Evolutionary conservation across 2,797 vertebrate species (phyloP).

Genomic region (Labroides dimidiatus): DNA sequence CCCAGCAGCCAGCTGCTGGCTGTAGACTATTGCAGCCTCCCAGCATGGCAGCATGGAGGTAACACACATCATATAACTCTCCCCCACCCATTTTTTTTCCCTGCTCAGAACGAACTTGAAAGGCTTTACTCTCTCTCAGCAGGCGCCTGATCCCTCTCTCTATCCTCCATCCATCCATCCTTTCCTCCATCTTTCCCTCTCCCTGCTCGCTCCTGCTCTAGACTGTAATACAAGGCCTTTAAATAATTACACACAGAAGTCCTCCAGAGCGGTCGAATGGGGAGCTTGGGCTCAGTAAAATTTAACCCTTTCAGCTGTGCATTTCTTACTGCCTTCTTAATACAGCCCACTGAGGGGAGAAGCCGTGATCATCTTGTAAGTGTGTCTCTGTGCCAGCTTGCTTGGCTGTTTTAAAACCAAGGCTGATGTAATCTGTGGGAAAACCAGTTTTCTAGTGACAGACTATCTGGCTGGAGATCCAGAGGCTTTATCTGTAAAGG

Average conservation of each 20-base stretch:
- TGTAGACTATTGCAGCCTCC: slow-evolving; percentile 54
- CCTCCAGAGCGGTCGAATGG: slow-evolving; percentile 48
- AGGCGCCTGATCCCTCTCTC: slow-evolving; percentile 45
- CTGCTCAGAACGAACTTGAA: slow-evolving; percentile 61
- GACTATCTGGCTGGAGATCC: slow-evolving; percentile 67
- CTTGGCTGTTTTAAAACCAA: slow-evolving; percentile 52
- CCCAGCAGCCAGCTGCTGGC: slow-evolving; percentile 65
- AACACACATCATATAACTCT: slow-evolving; percentile 44
- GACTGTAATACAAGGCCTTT: slow-evolving; percentile 66
- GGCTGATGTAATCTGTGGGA: slow-evolving; percentile 71
- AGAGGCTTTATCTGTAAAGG: slow-evolving; percentile 68
- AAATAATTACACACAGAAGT: slow-evolving; percentile 77
- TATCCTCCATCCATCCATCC: slow-evolving; percentile 34
- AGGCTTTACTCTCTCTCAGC: slow-evolving; percentile 66
- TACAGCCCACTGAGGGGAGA: slow-evolving; percentile 24
- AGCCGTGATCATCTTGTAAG: slow-evolving; percentile 39
- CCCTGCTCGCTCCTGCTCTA: slow-evolving; percentile 30
- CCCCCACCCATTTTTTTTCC: slow-evolving; percentile 40
- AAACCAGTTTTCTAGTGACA: slow-evolving; percentile 69
- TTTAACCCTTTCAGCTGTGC: slow-evolving; percentile 56
- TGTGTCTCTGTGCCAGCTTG: slow-evolving; percentile 39
- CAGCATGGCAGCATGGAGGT: slow-evolving; percentile 60
- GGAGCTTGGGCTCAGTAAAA: slow-evolving; percentile 54
- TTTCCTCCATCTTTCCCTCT: slow-evolving; percentile 20
- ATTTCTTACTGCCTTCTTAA: slow-evolving; percentile 33